Evolutionary conservation across 2,113 vertebrate genomes (phyloP).

Genomic region (Macquaria ambigua): DNA sequence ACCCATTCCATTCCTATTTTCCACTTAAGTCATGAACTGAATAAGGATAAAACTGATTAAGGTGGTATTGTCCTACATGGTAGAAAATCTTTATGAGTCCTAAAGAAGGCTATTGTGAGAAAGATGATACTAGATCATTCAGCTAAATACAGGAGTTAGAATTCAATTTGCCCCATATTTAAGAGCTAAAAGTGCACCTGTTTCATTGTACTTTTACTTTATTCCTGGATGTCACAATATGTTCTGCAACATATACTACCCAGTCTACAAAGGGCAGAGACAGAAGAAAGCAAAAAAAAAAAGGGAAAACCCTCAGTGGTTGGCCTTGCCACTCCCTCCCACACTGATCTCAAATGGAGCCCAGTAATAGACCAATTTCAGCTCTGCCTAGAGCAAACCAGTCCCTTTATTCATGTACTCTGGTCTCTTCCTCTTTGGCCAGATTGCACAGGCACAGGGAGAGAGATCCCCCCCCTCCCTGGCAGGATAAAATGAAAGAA

Average conservation of each 20-base stretch:
- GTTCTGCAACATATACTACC: neutral
- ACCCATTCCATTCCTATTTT: constrained; percentile 29
- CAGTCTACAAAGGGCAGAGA: constrained; percentile 24
- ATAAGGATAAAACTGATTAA: constrained; percentile 24
- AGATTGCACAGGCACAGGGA: constrained; percentile 53
- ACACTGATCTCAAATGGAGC: constrained; percentile 73
- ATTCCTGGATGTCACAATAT: neutral
- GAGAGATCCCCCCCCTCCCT: constrained; percentile 8
- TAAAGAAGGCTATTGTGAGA: neutral
- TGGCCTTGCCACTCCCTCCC: constrained; percentile 59
- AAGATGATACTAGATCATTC: neutral
- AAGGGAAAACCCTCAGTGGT: constrained; percentile 42
- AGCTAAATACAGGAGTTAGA: neutral
- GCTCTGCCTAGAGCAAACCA: constrained; percentile 76
- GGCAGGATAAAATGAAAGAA: constrained; percentile 63
- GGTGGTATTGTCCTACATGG: constrained; percentile 34
- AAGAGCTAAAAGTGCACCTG: neutral
- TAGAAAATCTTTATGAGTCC: constrained; percentile 6
- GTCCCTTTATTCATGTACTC: constrained; percentile 71
- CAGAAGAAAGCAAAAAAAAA: constrained; percentile 27
- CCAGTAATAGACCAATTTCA: constrained; percentile 82
- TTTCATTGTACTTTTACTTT: neutral
- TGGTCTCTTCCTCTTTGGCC: constrained; percentile 64
- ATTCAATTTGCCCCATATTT: neutral
- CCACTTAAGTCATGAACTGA: constrained; percentile 37